A percentile compares a stretch with the other conserved stretches of the same genome.
phyloP scores from a whole-genome alignment of 92 coral and sea anemone species.

The Siderastrea siderea region DNA sequence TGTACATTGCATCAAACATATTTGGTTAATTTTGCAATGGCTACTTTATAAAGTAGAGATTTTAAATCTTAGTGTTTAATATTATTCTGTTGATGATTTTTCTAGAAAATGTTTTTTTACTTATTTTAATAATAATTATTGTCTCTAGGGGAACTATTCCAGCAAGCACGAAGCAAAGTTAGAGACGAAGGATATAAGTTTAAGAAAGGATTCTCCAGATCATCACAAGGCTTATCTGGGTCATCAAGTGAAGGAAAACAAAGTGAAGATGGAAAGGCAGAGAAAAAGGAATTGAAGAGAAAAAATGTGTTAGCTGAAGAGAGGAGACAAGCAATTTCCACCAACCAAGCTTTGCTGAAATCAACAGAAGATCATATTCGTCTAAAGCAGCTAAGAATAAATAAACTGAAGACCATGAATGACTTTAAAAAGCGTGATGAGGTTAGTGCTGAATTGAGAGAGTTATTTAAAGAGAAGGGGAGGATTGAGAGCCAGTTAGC shows the following conservation, averaged over 20 bases:
- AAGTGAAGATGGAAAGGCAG: background rate
- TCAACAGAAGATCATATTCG: conserved; percentile 12
- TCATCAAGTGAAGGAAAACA: background rate
- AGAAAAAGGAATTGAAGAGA: background rate
- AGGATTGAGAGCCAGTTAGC: conserved; percentile 33
- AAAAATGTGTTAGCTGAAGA: conserved; percentile 14
- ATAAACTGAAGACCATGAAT: background rate
- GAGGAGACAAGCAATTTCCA: conserved; percentile 1
- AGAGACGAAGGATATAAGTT: conserved; percentile 40
- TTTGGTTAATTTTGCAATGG: background rate
- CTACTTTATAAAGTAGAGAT: no score
- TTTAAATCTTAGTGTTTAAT: no score
- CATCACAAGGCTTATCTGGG: background rate
- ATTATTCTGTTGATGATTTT: background rate
- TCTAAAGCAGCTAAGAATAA: conserved; percentile 21
- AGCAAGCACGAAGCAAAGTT: conserved; percentile 35
- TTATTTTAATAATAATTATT: background rate
- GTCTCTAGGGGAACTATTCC: conserved; percentile 24
- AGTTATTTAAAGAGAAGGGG: conserved; percentile 37
- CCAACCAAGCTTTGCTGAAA: conserved; percentile 14
- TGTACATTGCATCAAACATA: background rate
- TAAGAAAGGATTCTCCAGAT: conserved; percentile 40
- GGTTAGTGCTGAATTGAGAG: conserved; percentile 35
- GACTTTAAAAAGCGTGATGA: conserved; percentile 23
- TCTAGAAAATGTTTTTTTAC: background rate